phyloP scores from a whole-genome alignment of 2,888 invertebrate genomes.

The Oxycera nigricornis region DNA sequence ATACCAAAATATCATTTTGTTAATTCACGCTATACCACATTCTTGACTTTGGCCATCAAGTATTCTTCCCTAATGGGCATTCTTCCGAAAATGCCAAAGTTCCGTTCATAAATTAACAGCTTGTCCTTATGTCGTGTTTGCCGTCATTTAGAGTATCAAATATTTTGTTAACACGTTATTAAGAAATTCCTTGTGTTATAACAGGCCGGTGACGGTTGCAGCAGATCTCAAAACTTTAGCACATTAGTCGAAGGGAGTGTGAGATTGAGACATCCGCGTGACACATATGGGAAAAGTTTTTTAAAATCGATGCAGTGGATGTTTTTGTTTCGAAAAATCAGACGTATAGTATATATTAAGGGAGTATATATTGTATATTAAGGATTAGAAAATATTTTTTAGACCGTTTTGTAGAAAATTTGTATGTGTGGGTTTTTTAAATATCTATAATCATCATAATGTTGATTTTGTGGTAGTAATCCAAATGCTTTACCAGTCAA shows the following conservation, averaged over 20 bases:
- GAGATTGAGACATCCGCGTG: not conserved
- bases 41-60: not conserved
- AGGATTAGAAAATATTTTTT: no score
- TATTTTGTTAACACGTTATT: conserved; percentile 46
- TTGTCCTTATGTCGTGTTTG: conserved; percentile 33
- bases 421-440: no score
- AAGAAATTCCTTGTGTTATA: conserved; percentile 40
- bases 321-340: no score
- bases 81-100: conserved; percentile 2
- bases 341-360: no score
- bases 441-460: no score
- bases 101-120: conserved; percentile 29
- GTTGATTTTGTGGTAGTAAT: no score
- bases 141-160: conserved; percentile 44
- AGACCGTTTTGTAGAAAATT: no score
- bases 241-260: conserved; percentile 2
- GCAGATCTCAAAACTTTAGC: conserved; percentile 4
- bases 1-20: no score
- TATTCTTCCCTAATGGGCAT: conserved; percentile 12
- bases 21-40: not conserved
- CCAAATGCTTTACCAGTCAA: no score
- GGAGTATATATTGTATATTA: no score
- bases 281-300: not conserved
- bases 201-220: not conserved
- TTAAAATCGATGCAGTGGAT: not conserved